These are phyloP conservation scores for Boloria euphrosyne DNA, from an alignment of 2,888 invertebrate species.

Conservation along the genomic window DNA sequence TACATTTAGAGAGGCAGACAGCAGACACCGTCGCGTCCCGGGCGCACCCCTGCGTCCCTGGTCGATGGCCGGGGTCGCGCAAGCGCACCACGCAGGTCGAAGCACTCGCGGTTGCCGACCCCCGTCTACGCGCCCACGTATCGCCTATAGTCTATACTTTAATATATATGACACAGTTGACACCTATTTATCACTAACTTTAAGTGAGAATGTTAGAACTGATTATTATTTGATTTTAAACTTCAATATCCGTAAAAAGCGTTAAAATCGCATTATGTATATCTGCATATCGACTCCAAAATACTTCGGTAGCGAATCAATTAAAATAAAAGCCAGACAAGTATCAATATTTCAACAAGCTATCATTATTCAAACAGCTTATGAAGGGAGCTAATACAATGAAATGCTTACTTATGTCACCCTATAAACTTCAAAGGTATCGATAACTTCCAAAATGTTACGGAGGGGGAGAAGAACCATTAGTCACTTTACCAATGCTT, in stretches of 20 bases:
- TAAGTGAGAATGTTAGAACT: neutral
- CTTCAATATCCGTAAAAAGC: too few species aligned
- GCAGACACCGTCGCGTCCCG: slow-evolving; percentile 41
- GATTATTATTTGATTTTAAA: neutral
- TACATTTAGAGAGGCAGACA: slow-evolving; percentile 25
- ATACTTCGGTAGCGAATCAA: too few species aligned
- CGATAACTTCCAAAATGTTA: slow-evolving; percentile 1
- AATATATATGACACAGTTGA: slow-evolving; percentile 13
- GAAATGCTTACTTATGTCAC: neutral
- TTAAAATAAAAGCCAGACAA: too few species aligned
- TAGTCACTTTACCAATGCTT: neutral
- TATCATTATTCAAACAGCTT: too few species aligned
- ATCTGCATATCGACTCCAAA: slow-evolving; percentile 1
- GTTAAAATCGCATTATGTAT: neutral
- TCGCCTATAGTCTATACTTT: slow-evolving; percentile 43
- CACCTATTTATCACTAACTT: slow-evolving; percentile 7
- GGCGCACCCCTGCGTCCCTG: slow-evolving; percentile 48
- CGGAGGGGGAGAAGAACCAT: slow-evolving; percentile 2
- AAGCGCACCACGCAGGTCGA: slow-evolving; percentile 70
- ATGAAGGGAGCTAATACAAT: too few species aligned
- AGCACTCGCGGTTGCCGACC: slow-evolving; percentile 78
- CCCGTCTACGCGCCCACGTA: slow-evolving; percentile 62
- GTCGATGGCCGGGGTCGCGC: slow-evolving; percentile 72
- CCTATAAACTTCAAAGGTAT: neutral
- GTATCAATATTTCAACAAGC: too few species aligned